Evolutionary conservation across 2,888 invertebrate genomes (phyloP), one percentile per base, ranked within the genome.

Genomic region (Andrena fulva): DNA sequence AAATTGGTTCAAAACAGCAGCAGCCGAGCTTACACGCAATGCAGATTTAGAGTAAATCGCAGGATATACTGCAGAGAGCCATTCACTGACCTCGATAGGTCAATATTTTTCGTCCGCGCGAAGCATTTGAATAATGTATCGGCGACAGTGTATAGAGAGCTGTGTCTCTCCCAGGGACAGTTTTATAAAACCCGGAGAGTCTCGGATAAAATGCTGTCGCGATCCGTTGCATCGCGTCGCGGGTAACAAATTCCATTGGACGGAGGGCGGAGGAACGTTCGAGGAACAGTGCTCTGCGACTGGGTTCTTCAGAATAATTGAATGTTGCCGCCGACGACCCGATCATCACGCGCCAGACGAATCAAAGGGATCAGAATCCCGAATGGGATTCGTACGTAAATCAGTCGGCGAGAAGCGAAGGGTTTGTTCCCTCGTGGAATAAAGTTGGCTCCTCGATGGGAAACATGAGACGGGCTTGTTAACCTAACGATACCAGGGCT

Each of bases 401-500:
- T 50, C 48, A 59, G 48, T 56, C 33, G 33, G 69, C 27, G 35
- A 8, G 54, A 54, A 64, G 29, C 48, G 77, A 79, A 77, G 68
- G 63, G 33, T 59, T 70, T 42, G 24, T 60, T 54, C 42, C 42
- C 20, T 68, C 31, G 59, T 50, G 64, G 64, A 59, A 78, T 70
- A 64, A 66, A 72, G 79, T 72, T 67, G 72, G n/a, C n/a, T 56
- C 48, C 71, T 72, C 71, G 66, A 78, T 66, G 60, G 56, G 67
- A 48, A 79, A 79, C 80, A 67, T 62, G 80, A 54, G 70, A 35
- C 72, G 72, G 73, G 71, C 68, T 82, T 79, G 81, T 82, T 76
- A 82, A 82, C 35, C 50, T 52, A 71, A 71, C 76, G 76, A 80
- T 75, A 80, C 68, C 74, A 42, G 50, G 54, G 31, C 59, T 59